phyloP scores from a whole-genome alignment of 2,888 invertebrate genomes.

The Salpingus planirostris region DNA sequence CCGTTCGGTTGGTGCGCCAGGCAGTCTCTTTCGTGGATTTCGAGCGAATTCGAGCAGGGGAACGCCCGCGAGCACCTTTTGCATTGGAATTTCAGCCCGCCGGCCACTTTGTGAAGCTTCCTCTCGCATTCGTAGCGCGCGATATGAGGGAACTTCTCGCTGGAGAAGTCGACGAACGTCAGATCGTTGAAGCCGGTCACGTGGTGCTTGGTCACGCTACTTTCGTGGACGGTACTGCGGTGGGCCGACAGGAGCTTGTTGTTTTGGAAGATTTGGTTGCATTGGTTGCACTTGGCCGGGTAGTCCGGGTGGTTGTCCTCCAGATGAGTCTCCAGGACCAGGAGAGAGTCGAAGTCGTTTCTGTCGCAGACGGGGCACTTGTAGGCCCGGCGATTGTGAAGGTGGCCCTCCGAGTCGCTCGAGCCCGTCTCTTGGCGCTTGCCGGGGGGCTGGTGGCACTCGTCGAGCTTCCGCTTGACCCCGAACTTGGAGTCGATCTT shows the following conservation, averaged over 20 bases:
- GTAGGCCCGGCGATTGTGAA: constrained; percentile 20
- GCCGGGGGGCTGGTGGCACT: constrained; percentile 5
- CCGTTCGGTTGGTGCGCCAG: constrained; percentile 22
- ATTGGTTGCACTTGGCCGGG: constrained; percentile 59
- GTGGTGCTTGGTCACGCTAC: constrained; percentile 37
- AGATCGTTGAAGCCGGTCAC: constrained; percentile 62
- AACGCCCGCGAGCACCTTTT: constrained; percentile 63
- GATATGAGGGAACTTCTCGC: constrained; percentile 69
- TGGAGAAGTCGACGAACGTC: constrained; percentile 71
- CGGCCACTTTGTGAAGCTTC: constrained; percentile 49
- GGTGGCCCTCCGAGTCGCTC: constrained; percentile 8
- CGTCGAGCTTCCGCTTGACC: constrained; percentile 38
- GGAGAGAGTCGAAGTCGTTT: constrained; percentile 50
- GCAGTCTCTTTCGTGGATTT: constrained; percentile 56
- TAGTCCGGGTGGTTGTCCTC: constrained; percentile 58
- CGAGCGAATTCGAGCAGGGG: constrained; percentile 57
- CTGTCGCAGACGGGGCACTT: constrained; percentile 57
- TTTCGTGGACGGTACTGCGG: constrained; percentile 52
- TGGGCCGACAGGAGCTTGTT: constrained; percentile 64
- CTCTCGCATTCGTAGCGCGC: constrained; percentile 65
- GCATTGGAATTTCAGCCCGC: constrained; percentile 56
- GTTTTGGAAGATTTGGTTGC: constrained; percentile 65
- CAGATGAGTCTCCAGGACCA: constrained; percentile 55
- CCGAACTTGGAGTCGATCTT: constrained; percentile 34
- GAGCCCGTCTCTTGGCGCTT: constrained; percentile 12